Evolutionary conservation across 1,140 invertebrate species (phyloP).

Genomic region (Aphelenchoides fujianensis): DNA sequence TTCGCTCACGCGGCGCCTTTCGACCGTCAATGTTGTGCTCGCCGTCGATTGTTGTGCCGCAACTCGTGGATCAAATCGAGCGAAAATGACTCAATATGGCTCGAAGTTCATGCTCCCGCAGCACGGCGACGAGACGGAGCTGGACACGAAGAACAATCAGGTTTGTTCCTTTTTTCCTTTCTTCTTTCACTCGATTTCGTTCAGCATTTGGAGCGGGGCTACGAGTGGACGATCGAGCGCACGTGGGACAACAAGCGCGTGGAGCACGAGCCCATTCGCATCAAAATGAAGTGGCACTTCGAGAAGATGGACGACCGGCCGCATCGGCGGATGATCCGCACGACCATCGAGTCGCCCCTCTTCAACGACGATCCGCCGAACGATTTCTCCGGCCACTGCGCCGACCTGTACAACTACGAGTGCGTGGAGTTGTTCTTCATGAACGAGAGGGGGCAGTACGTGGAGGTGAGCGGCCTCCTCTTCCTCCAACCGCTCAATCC

Average conservation of each 20-base stretch:
- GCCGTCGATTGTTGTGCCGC: too few relatives aligned
- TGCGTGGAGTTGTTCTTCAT: constrained; percentile 61
- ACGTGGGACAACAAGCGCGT: constrained; percentile 57
- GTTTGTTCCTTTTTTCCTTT: constrained; percentile 16
- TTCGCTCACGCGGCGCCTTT: too few relatives aligned
- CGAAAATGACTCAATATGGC: too few relatives aligned
- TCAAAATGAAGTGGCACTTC: constrained; percentile 57
- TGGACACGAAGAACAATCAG: constrained; percentile 26
- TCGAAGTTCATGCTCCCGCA: constrained; percentile 3
- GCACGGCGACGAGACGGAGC: constrained; percentile 28
- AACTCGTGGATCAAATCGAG: too few relatives aligned
- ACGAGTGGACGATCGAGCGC: constrained; percentile 47
- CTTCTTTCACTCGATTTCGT: too few relatives aligned
- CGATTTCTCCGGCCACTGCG: constrained; percentile 51
- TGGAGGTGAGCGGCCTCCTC: too few relatives aligned
- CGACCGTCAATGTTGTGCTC: too few relatives aligned
- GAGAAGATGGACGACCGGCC: constrained; percentile 46
- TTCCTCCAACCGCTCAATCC: too few relatives aligned
- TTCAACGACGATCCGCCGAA: constrained; percentile 61
- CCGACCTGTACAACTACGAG: constrained; percentile 58
- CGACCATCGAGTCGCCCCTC: constrained; percentile 52
- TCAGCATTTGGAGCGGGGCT: constrained; percentile 41
- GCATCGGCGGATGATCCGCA: constrained; percentile 56
- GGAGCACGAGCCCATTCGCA: constrained; percentile 56
- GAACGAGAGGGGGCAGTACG: constrained; percentile 56